phyloP scores from a whole-genome alignment of 1,140 invertebrate species.

The Helicoverpa zea region DNA sequence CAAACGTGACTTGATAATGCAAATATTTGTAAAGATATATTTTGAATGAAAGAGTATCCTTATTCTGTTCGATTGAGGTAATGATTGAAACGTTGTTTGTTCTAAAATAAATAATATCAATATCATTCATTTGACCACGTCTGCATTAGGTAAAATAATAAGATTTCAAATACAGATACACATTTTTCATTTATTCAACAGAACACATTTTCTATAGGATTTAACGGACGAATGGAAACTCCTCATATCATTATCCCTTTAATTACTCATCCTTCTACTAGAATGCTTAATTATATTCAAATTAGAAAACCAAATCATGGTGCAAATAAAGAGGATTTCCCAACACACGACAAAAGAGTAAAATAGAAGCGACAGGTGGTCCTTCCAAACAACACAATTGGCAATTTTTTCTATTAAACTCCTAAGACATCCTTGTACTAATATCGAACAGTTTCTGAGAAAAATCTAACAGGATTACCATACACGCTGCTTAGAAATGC shows the following conservation, averaged over 20 bases:
- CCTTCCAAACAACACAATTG: no score
- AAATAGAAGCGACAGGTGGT: not conserved
- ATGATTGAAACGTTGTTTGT: not conserved
- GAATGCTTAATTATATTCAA: not conserved
- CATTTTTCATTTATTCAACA: no score
- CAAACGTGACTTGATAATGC: slow-evolving; percentile 66
- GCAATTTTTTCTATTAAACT: no score
- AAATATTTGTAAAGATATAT: slow-evolving; percentile 73
- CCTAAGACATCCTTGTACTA: slow-evolving; percentile 6
- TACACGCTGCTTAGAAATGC: slow-evolving; percentile 37
- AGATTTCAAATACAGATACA: no score
- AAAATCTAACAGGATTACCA: slow-evolving; percentile 32
- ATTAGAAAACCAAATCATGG: not conserved
- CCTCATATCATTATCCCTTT: no score
- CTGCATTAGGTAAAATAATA: no score
- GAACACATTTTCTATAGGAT: no score
- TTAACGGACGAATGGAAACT: no score
- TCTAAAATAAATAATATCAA: not conserved
- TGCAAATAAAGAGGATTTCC: not conserved
- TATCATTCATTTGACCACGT: not conserved
- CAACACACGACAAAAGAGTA: not conserved
- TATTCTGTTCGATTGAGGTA: slow-evolving; percentile 50
- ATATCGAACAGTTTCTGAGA: not conserved
- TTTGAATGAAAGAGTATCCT: slow-evolving; percentile 70
- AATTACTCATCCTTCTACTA: no score